A percentile compares a stretch with the other conserved stretches of the same genome.
phyloP scores from a whole-genome alignment of 1,140 invertebrate genomes.

The Anastatus disparis region DNA sequence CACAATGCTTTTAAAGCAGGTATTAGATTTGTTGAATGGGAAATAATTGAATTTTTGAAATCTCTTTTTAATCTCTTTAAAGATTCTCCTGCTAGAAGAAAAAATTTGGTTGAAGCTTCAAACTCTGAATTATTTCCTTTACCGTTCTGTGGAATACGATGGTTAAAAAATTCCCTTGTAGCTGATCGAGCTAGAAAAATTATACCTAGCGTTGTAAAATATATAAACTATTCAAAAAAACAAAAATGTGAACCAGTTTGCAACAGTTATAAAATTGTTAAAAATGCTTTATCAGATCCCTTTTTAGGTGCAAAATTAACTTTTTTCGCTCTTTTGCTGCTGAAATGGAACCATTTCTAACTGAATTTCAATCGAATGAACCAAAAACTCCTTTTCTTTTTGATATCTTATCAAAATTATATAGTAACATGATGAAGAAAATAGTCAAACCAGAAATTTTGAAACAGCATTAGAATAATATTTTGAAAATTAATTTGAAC shows the following conservation, averaged over 20 bases:
- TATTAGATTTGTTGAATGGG: constrained; percentile 41
- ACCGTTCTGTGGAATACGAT: constrained; percentile 46
- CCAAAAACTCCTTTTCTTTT: constrained; percentile 40
- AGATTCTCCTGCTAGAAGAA: constrained; percentile 38
- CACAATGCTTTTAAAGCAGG: constrained; percentile 47
- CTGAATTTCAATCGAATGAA: constrained; percentile 38
- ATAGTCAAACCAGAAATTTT: constrained; percentile 32
- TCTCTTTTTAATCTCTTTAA: constrained; percentile 41
- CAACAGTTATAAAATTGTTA: constrained; percentile 34
- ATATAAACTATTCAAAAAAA: constrained; percentile 7
- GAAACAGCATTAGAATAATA: background rate
- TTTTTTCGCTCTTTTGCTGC: constrained; percentile 41
- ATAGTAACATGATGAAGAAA: constrained; percentile 13
- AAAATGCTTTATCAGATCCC: constrained; percentile 30
- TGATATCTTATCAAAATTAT: constrained; percentile 15
- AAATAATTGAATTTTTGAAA: constrained; percentile 42
- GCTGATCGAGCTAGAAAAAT: constrained; percentile 41
- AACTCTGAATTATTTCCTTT: constrained; percentile 42
- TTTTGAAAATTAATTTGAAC: constrained; percentile 24
- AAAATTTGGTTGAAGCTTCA: constrained; percentile 33
- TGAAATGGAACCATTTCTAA: constrained; percentile 44
- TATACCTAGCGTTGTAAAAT: constrained; percentile 36
- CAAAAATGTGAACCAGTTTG: constrained; percentile 26
- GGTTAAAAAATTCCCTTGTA: constrained; percentile 46
- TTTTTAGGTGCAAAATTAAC: constrained; percentile 39